phyloP scores from a whole-genome alignment of 2,797 vertebrate genomes.

The Arremon aurantiirostris region DNA sequence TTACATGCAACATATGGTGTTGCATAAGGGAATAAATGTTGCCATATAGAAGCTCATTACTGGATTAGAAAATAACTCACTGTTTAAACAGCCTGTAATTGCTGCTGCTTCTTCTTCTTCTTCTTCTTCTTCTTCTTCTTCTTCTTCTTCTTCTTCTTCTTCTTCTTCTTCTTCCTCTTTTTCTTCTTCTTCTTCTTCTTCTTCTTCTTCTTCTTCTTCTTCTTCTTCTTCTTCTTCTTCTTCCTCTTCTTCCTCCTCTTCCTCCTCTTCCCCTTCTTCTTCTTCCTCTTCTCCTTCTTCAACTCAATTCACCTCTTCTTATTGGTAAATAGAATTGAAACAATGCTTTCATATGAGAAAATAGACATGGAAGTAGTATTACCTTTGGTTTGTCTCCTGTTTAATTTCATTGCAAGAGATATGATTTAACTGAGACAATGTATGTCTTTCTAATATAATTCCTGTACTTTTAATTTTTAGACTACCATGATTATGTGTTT shows the following conservation, averaged over 20 bases:
- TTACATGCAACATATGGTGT: slow-evolving; percentile 35
- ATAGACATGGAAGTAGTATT: neutral
- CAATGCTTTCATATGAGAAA: neutral
- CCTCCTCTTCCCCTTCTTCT: neutral
- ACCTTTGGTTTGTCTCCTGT: neutral
- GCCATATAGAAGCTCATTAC: neutral
- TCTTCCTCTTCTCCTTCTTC: neutral
- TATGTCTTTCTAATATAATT: neutral
- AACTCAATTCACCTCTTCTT: neutral
- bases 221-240: too few relatives aligned
- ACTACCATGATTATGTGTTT: neutral
- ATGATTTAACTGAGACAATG: neutral
- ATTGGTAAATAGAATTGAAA: neutral
- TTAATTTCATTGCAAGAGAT: neutral
- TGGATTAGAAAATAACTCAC: neutral
- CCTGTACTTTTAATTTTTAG: neutral
- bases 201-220: neutral
- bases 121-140: neutral
- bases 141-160: too few relatives aligned
- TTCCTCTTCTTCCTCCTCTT: too few relatives aligned
- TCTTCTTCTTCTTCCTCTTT: neutral
- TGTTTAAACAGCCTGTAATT: neutral
- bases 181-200: too few relatives aligned
- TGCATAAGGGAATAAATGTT: slow-evolving; percentile 39
- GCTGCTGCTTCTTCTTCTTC: neutral